Conservation (phyloP, 2,888 invertebrate genomes). For the Thereva nobilitata region DNA sequence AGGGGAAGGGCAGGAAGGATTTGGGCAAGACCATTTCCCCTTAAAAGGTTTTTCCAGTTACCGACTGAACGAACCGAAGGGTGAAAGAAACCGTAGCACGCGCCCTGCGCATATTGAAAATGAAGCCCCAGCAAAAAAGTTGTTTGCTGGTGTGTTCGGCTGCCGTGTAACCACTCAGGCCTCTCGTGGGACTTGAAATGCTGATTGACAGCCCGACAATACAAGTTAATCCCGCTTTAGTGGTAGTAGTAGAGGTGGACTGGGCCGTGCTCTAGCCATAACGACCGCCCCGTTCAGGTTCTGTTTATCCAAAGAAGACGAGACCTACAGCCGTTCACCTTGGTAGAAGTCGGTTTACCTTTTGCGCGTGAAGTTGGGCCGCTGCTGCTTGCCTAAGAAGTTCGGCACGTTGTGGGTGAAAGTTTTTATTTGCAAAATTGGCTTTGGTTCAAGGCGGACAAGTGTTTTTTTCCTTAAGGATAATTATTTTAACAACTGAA, state of each 20-base stretch:
- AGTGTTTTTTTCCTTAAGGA: too few relatives aligned
- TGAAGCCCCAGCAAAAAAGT: too few relatives aligned
- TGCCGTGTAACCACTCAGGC: too few relatives aligned
- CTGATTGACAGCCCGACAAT: neutral
- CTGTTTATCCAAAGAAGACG: conserved; percentile 41
- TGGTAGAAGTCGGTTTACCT: conserved; percentile 47
- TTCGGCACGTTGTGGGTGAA: neutral
- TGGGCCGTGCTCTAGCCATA: conserved; percentile 42
- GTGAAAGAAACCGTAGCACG: conserved; percentile 17
- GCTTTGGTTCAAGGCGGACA: too few relatives aligned
- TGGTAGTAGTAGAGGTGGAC: conserved; percentile 39
- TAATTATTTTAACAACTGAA: too few relatives aligned
- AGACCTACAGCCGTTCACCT: conserved; percentile 43
- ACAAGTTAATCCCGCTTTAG: conserved; percentile 25
- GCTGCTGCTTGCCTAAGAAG: neutral
- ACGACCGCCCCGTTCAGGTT: conserved; percentile 45
- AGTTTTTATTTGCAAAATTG: neutral
- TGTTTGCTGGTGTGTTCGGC: neutral
- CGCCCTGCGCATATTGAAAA: conserved; percentile 26
- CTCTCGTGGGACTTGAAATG: too few relatives aligned
- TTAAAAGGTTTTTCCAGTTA: conserved; percentile 10
- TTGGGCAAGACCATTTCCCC: conserved; percentile 11
- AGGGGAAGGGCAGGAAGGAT: neutral
- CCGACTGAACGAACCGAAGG: neutral
- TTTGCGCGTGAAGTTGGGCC: conserved; percentile 47